Conservation (phyloP, 2,888 invertebrate genomes). For the Eudemis profundana region DNA sequence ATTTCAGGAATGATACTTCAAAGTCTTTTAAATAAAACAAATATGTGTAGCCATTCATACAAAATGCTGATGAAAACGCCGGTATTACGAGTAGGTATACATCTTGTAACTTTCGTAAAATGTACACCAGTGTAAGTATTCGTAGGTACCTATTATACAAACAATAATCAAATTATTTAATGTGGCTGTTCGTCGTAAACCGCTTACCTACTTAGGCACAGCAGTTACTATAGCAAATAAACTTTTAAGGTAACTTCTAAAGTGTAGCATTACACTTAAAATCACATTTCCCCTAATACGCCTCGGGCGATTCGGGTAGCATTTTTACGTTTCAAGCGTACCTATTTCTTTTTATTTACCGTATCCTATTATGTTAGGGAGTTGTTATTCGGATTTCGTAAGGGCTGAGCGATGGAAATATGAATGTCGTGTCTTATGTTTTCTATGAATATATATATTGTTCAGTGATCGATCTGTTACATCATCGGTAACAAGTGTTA, state of each 20-base stretch:
- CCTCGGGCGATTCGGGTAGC: conserved; percentile 36
- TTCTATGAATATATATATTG: too few relatives aligned
- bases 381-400: conserved; percentile 59
- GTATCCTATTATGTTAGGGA: conserved; percentile 53
- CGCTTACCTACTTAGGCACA: not conserved
- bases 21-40: too few relatives aligned
- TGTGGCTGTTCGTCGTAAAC: not conserved
- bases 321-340: conserved; percentile 52
- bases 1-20: too few relatives aligned
- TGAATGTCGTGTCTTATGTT: not conserved
- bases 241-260: conserved; percentile 11
- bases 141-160: too few relatives aligned
- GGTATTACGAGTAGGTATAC: too few relatives aligned
- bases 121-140: too few relatives aligned
- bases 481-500: too few relatives aligned
- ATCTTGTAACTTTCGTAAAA: too few relatives aligned
- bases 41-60: too few relatives aligned
- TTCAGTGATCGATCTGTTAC: too few relatives aligned
- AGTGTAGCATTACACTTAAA: conserved; percentile 34
- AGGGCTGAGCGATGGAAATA: conserved; percentile 44
- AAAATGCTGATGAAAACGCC: too few relatives aligned
- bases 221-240: conserved; percentile 9
- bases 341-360: conserved; percentile 67
- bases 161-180: too few relatives aligned
- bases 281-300: conserved; percentile 33